Percentiles rank a stretch among this genome's conserved stretches.
These are phyloP conservation scores for Napeogenes sylphis DNA, from an alignment of 2,888 invertebrate species.

Conservation along the genomic window DNA sequence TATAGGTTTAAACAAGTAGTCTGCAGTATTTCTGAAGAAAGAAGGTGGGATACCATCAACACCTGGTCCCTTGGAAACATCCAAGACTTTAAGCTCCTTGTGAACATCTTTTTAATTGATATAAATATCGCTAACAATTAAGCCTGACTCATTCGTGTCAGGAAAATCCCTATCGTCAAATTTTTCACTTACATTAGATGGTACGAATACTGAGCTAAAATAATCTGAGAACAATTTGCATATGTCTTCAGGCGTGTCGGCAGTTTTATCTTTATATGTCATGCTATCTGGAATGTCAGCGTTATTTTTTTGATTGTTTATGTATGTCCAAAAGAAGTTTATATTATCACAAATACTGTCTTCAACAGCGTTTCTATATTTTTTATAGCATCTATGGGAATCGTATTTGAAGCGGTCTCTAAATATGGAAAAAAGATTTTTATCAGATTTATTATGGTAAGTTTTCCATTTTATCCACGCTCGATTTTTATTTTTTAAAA, in stretches of 20 bases:
- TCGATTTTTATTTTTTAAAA: neutral
- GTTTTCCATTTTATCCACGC: neutral
- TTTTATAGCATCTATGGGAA: neutral
- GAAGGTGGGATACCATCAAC: conserved; percentile 7
- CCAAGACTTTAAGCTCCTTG: neutral
- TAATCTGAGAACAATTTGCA: neutral
- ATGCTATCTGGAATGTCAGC: neutral
- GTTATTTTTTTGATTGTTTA: neutral
- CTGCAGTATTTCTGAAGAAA: neutral
- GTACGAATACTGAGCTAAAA: neutral
- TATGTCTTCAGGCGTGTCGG: neutral
- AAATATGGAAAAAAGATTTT: neutral
- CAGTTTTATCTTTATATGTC: neutral
- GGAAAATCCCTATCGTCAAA: no score
- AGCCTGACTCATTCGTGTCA: neutral
- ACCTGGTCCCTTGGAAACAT: conserved; percentile 5
- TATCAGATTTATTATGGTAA: neutral
- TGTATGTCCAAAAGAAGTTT: neutral
- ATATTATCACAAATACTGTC: neutral
- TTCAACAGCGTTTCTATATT: neutral
- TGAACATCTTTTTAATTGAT: neutral
- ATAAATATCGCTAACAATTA: neutral
- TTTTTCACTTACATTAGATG: neutral
- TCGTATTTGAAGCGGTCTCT: neutral
- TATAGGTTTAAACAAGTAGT: neutral